These are phyloP conservation scores for Montipora efflorescens DNA, from an alignment of 64 coral and sea anemone genomes.

Conservation along the genomic window DNA sequence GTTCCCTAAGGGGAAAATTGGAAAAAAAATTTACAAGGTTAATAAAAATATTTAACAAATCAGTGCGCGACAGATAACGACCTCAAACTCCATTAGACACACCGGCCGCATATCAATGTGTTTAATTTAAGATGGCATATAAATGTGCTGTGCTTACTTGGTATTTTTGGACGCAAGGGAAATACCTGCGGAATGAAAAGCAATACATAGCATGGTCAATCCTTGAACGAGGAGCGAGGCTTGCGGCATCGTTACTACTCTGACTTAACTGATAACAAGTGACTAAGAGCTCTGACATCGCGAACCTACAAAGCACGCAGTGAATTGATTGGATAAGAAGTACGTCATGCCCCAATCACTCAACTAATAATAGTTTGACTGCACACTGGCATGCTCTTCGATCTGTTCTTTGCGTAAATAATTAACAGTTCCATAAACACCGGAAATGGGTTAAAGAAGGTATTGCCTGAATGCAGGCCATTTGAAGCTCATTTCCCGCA, in stretches of 20 bases:
- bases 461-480: slow-evolving; percentile 50
- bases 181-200: neutral
- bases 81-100: slow-evolving; percentile 22
- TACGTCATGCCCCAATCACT: slow-evolving; percentile 38
- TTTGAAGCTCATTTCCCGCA: slow-evolving; percentile 40
- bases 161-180: slow-evolving; percentile 8
- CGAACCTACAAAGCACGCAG: slow-evolving; percentile 25
- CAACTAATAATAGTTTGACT: slow-evolving; percentile 8
- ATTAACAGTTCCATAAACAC: slow-evolving; percentile 59
- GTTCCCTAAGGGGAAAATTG: neutral
- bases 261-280: slow-evolving; percentile 26
- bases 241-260: slow-evolving; percentile 14
- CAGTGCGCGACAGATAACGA: neutral
- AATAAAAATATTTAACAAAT: slow-evolving; percentile 36
- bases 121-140: too few relatives aligned
- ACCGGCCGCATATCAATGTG: neutral
- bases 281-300: neutral
- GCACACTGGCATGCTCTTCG: slow-evolving; percentile 41
- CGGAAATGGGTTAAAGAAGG: slow-evolving; percentile 51
- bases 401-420: slow-evolving; percentile 57
- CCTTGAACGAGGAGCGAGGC: slow-evolving; percentile 14
- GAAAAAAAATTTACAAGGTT: slow-evolving; percentile 1
- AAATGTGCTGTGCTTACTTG: neutral
- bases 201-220: slow-evolving; percentile 12
- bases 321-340: slow-evolving; percentile 16